Evolutionary conservation across 2,888 invertebrate genomes (phyloP), one percentile per base, ranked within the genome.

Genomic region (Agriopis aurantiaria): DNA sequence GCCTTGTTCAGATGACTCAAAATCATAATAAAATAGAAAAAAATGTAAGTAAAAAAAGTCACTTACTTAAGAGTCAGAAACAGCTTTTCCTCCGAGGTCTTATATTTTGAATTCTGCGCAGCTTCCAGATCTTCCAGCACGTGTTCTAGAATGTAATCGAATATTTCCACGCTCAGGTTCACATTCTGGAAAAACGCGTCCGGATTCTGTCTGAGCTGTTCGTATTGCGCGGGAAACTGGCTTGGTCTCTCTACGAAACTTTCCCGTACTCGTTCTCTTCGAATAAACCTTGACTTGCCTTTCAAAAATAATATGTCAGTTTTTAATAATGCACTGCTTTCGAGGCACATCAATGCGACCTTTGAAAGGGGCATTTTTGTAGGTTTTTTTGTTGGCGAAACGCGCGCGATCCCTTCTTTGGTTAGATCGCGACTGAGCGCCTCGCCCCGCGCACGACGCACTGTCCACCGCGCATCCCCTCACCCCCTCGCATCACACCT

Each of bases 61-160:
- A 51, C 76, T 74, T 52, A 77, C 77, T 65, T 67, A 0, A 77
- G 55, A 8, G 73, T 74, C 10, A 77, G 68, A 53, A 70, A 75
- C 40, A 77, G 63, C 46, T 70, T 75, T 12, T 77, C 74, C 17
- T 70, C 75, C 46, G 75, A 57, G 5, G 74, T 48, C 11, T 72
- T 53, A 11, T 56, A 65, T 11, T 68, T 69, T 40, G 69, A 62
- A 58, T 58, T 58, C 3, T 7, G n/a, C 33, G 58, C 23, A 5
- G 3, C n/a, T 10, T 68, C 48, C 45, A 75, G 17, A 12, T 62
- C 71, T 0, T 68, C 63, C 5, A n/a, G 51, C n/a, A 77, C 70
- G 10, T 69, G 48, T 45, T 72, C 61, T 14, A 71, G 62, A 71
- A 77, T 75, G 33, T 77, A 77, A 52, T 77, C 75, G 46, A 73